phyloP scores from a whole-genome alignment of 1,140 invertebrate genomes.

The Apolygus lucorum region DNA sequence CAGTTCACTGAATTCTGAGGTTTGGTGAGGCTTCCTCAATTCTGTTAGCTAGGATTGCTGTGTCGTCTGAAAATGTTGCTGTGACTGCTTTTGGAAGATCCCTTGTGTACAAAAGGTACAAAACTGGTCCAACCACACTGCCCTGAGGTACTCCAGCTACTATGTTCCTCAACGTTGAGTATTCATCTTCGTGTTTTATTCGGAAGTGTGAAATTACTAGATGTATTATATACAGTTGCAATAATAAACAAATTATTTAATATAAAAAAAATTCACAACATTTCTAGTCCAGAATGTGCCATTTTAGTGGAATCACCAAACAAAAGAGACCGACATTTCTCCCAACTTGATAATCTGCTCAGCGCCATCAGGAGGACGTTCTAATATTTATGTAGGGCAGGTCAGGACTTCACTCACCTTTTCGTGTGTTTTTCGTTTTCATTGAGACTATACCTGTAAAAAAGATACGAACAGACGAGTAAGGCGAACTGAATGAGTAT shows the following conservation, averaged over 20 bases:
- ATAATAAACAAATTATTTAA: no score
- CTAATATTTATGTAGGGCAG: neutral
- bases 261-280: neutral
- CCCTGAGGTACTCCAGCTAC: no score
- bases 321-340: neutral
- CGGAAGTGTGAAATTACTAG: neutral
- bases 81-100: no score
- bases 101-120: no score
- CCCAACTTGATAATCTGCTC: neutral
- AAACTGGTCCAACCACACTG: no score
- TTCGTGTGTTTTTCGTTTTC: constrained; percentile 6
- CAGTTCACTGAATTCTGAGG: no score
- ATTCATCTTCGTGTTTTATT: no score
- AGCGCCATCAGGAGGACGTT: neutral
- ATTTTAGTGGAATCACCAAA: neutral
- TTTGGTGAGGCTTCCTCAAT: neutral
- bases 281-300: neutral
- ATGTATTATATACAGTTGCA: no score
- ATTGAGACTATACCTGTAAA: neutral
- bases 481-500: no score
- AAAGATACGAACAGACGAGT: neutral
- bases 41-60: neutral
- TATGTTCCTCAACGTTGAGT: no score
- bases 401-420: neutral
- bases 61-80: no score